phyloP scores from a whole-genome alignment of 2,113 vertebrate genomes.

The Gobiocypris rarus region DNA sequence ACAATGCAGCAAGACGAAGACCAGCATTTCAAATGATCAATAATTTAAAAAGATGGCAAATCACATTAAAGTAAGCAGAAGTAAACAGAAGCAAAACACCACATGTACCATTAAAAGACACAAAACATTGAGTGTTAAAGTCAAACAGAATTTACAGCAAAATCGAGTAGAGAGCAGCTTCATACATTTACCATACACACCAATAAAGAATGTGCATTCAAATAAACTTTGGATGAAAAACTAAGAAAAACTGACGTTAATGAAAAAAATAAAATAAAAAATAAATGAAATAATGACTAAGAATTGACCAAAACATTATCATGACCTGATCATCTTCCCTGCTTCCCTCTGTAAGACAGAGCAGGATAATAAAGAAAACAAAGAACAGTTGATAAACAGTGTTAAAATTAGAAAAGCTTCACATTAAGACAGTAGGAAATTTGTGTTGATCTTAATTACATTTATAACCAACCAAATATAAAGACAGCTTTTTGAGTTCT shows the following conservation, averaged over 20 bases:
- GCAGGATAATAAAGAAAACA: slow-evolving; percentile 44
- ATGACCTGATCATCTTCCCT: slow-evolving; percentile 90
- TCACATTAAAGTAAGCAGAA: neutral
- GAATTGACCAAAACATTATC: slow-evolving; percentile 43
- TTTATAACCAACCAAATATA: neutral
- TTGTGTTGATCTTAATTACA: neutral
- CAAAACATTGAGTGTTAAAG: neutral
- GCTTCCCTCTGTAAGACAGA: slow-evolving; percentile 83
- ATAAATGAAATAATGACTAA: neutral
- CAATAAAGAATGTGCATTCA: neutral
- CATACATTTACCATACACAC: neutral
- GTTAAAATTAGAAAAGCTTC: neutral
- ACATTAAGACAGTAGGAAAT: neutral
- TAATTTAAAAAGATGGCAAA: slow-evolving; percentile 7
- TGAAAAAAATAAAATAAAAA: slow-evolving; percentile 8
- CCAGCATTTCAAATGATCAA: neutral
- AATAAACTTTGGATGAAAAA: slow-evolving; percentile 13
- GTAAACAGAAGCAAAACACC: neutral
- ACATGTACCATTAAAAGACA: slow-evolving; percentile 2
- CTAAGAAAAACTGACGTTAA: slow-evolving; percentile 34
- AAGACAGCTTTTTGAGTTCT: neutral
- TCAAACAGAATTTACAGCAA: neutral
- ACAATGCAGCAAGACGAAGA: slow-evolving; percentile 23
- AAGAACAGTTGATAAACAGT: neutral
- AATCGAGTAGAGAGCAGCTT: neutral